Evolutionary conservation across 2,113 vertebrate species (phyloP).

Genomic region (Sander lucioperca): DNA sequence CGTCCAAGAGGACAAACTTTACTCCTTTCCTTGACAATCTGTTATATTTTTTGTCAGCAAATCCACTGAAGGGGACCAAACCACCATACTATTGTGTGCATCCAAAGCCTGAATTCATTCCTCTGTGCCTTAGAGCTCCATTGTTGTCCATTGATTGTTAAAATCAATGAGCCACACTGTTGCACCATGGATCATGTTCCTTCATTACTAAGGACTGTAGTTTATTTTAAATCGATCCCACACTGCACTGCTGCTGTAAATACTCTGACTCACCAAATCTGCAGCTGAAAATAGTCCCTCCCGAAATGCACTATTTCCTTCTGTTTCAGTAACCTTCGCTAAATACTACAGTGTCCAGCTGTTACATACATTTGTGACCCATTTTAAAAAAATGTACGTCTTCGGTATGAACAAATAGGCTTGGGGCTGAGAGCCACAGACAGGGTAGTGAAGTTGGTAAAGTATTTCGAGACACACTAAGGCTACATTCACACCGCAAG

Average conservation of each 20-base stretch:
- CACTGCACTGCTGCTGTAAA: not conserved
- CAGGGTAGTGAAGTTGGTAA: not conserved
- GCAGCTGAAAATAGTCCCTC: not conserved
- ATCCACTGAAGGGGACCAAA: not conserved
- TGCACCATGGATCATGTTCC: not conserved
- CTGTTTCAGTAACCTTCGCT: not conserved
- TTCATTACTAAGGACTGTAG: not conserved
- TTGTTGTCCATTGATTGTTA: no score
- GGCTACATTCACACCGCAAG: no score
- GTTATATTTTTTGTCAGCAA: not conserved
- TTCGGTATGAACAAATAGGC: not conserved
- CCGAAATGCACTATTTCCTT: not conserved
- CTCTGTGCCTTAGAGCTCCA: no score
- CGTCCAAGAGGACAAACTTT: no score
- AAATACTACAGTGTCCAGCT: not conserved
- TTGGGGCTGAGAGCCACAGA: no score
- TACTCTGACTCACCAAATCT: not conserved
- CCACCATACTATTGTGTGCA: no score
- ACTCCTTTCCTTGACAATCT: no score
- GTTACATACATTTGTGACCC: not conserved
- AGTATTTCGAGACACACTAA: not conserved
- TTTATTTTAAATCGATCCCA: not conserved
- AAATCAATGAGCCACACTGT: not conserved
- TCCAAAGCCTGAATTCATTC: no score
- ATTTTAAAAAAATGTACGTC: not conserved